These are phyloP conservation scores for Terebella lapidaria DNA, from an alignment of 2,888 invertebrate genomes.

Conservation along the genomic window DNA sequence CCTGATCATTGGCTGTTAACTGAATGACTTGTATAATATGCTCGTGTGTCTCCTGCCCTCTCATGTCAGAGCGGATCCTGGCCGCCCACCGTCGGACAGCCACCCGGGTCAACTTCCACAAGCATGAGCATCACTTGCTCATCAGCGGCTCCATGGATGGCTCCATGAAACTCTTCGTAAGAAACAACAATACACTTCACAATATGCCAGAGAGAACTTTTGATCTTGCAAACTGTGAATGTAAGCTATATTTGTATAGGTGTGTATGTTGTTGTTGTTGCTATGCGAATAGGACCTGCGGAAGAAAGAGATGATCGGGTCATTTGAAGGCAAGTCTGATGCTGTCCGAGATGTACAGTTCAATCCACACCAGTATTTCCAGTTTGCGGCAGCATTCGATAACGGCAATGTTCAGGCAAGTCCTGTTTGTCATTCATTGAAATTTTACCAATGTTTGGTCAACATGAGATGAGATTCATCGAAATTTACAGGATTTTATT, in stretches of 20 bases:
- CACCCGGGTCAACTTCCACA: conserved; percentile 64
- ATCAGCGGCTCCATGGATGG: conserved; percentile 98
- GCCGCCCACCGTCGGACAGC: conserved; percentile 91
- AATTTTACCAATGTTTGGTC: too few species aligned
- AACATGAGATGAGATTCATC: too few species aligned
- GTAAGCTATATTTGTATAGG: too few species aligned
- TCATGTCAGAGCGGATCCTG: conserved; percentile 68
- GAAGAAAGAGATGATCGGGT: conserved; percentile 72
- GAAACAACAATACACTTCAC: too few species aligned
- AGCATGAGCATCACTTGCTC: conserved; percentile 53
- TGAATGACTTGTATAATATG: too few species aligned
- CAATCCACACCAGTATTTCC: conserved; percentile 76
- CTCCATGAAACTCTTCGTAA: conserved; percentile 82
- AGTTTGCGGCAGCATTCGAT: conserved; percentile 90
- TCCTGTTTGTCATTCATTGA: background rate
- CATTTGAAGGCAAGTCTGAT: conserved; percentile 67
- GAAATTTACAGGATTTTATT: too few species aligned
- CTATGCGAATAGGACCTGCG: conserved; percentile 64
- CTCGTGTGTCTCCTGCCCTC: too few species aligned
- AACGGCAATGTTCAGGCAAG: conserved; percentile 62
- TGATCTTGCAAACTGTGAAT: too few species aligned
- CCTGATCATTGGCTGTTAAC: too few species aligned
- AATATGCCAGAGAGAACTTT: too few species aligned
- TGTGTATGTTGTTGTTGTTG: too few species aligned
- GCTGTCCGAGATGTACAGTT: conserved; percentile 95